Evolutionary conservation across 2,888 invertebrate genomes (phyloP).

Genomic region (Opisthograptis luteolata): DNA sequence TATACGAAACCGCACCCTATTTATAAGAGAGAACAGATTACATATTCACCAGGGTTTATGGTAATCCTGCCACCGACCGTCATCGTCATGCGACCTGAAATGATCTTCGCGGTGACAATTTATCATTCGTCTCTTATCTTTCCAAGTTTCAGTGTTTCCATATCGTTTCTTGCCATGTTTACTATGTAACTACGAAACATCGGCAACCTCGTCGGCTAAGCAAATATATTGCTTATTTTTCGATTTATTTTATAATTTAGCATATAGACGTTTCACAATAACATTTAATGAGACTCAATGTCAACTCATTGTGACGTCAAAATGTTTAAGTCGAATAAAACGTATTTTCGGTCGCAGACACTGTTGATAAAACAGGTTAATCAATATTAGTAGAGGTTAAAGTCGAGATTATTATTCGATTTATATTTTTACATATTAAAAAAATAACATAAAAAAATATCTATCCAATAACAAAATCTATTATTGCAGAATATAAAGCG

Average conservation of each 20-base stretch:
- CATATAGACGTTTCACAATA: neutral
- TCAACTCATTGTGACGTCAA: slow-evolving; percentile 3
- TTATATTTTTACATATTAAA: too few relatives aligned
- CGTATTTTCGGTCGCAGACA: slow-evolving; percentile 17
- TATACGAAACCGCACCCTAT: slow-evolving; percentile 42
- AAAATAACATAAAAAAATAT: too few relatives aligned
- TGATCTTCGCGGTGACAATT: slow-evolving; percentile 38
- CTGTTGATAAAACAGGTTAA: slow-evolving; percentile 31
- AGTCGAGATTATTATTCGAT: too few relatives aligned
- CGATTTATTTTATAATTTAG: neutral
- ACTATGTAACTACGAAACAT: too few relatives aligned
- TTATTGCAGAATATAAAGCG: too few relatives aligned
- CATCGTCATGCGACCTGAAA: slow-evolving; percentile 47
- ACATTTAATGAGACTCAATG: neutral
- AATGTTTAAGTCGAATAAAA: slow-evolving; percentile 18
- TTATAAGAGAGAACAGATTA: slow-evolving; percentile 51
- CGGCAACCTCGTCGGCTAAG: too few relatives aligned
- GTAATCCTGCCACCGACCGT: slow-evolving; percentile 34
- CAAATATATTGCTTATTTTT: too few relatives aligned
- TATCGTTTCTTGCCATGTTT: neutral
- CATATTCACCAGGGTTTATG: slow-evolving; percentile 55
- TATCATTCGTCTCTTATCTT: slow-evolving; percentile 25
- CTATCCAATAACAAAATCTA: too few relatives aligned
- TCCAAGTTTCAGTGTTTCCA: neutral
- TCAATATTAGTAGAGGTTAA: slow-evolving; percentile 30